A percentile compares a stretch with the other conserved stretches of the same genome.
Conservation (phyloP, 2,888 invertebrate species). For the Eumacrocentrus americanus region DNA sequence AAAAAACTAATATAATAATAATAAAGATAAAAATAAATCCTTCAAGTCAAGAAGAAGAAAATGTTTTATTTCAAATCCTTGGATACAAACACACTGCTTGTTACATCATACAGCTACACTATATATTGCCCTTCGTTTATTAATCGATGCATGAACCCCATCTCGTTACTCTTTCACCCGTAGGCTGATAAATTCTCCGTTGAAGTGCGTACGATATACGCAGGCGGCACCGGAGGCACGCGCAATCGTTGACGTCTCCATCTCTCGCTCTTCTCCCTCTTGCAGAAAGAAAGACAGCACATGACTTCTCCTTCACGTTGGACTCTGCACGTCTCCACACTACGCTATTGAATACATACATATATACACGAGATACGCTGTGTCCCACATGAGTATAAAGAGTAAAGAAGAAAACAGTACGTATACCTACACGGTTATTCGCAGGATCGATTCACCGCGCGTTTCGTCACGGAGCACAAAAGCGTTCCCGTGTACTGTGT, state of each 20-base stretch:
- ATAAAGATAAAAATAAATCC: not conserved
- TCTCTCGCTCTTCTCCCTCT: conserved; percentile 17
- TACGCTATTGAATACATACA: not conserved
- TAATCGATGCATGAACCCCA: not conserved
- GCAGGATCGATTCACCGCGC: conserved; percentile 36
- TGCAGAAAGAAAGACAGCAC: not conserved
- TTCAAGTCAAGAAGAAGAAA: not conserved
- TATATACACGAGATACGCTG: too few relatives aligned
- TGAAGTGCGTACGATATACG: conserved; percentile 22
- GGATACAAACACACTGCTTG: too few relatives aligned
- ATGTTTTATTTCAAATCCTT: too few relatives aligned
- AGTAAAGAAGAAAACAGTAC: not conserved
- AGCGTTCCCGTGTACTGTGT: conserved; percentile 11
- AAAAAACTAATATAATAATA: too few relatives aligned
- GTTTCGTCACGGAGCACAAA: conserved; percentile 35
- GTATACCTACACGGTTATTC: conserved; percentile 29
- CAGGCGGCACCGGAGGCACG: conserved; percentile 22
- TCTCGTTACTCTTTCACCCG: conserved; percentile 16
- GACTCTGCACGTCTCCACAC: not conserved
- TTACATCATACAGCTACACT: not conserved
- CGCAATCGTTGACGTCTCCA: conserved; percentile 35
- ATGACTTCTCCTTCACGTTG: too few relatives aligned
- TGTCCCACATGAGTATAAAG: not conserved
- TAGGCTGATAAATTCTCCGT: conserved; percentile 18
- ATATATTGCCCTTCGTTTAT: not conserved